These are phyloP conservation scores for Vulpes ferrilata DNA, from an alignment of 2,113 vertebrate genomes.

Conservation along the genomic window DNA sequence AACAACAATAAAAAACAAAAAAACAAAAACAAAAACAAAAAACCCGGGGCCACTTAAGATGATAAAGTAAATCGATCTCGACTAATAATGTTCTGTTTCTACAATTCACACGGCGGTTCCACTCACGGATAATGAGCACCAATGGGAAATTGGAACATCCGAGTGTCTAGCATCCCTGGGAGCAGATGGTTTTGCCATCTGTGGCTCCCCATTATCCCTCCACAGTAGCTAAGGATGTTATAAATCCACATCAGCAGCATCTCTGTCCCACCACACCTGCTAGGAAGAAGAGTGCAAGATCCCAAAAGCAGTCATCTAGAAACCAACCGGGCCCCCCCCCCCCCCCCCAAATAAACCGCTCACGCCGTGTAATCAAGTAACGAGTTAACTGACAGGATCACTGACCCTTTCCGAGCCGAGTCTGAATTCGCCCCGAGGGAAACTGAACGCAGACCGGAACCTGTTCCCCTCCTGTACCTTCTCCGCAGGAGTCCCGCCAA, in stretches of 20 bases:
- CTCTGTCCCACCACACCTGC: constrained; percentile 6
- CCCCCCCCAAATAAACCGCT: background rate
- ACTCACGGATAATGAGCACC: background rate
- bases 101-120: background rate
- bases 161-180: background rate
- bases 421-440: background rate
- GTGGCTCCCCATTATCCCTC: background rate
- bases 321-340: background rate
- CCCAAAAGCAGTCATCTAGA: background rate
- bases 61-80: constrained; percentile 17
- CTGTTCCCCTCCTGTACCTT: background rate
- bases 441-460: background rate
- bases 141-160: accelerated
- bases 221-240: background rate
- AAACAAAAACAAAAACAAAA: background rate
- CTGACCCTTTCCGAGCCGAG: background rate
- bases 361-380: background rate
- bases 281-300: no score
- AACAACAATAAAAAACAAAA: background rate
- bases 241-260: background rate
- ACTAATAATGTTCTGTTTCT: background rate
- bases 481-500: background rate
- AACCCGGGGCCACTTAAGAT: background rate
- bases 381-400: background rate
- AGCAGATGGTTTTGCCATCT: constrained; percentile 59